A percentile compares a stretch with the other conserved stretches of the same genome.
Evolutionary conservation across 2,113 vertebrate genomes (phyloP).

Genomic region (Cryptomyrus ogoouensis): DNA sequence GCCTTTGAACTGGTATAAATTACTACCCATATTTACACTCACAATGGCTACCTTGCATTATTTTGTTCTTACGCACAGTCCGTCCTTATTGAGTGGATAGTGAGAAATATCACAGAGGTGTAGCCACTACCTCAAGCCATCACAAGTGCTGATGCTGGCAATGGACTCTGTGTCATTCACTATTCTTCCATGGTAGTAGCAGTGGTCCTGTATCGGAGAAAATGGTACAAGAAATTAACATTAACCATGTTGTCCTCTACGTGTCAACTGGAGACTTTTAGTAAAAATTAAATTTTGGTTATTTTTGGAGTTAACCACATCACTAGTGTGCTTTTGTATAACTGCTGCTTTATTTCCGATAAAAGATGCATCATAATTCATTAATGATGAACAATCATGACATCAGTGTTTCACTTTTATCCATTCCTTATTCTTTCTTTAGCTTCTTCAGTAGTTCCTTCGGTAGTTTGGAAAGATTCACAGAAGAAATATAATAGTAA

Average conservation of each 20-base stretch:
- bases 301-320: background rate
- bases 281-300: background rate
- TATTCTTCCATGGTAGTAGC: slow-evolving; percentile 68
- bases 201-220: slow-evolving; percentile 59
- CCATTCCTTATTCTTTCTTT: background rate
- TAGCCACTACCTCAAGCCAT: slow-evolving; percentile 62
- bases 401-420: background rate
- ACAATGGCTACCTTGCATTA: background rate
- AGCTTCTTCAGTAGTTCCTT: background rate
- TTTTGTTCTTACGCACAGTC: background rate
- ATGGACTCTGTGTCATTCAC: slow-evolving; percentile 54
- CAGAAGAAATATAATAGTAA: background rate
- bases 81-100: background rate
- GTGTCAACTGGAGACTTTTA: background rate
- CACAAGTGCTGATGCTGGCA: slow-evolving; percentile 66
- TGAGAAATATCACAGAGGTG: background rate
- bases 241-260: background rate
- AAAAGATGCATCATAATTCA: background rate
- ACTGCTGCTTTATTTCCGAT: background rate
- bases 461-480: background rate
- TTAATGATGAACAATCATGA: background rate
- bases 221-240: background rate
- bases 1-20: background rate
- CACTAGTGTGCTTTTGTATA: background rate
- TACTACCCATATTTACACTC: background rate